Percentiles rank a stretch among this genome's conserved stretches.
Conservation (phyloP, 2,797 vertebrate genomes). For the Ispidina lecontei region DNA sequence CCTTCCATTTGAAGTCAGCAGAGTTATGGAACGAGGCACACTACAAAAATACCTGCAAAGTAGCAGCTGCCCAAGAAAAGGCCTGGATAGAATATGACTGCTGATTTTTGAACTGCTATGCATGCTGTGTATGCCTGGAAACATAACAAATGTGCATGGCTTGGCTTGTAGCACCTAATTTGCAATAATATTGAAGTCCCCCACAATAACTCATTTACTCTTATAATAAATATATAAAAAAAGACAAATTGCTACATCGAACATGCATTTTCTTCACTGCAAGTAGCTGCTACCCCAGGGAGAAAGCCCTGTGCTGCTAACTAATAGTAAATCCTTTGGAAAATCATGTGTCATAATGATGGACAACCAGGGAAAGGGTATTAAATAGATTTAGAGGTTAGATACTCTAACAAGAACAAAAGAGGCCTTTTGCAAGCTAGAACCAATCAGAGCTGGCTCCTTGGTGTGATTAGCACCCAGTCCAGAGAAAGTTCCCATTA, state of each 20-base stretch:
- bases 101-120: conserved; percentile 76
- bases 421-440: conserved; percentile 80
- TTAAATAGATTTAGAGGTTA: conserved; percentile 87
- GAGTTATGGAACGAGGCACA: conserved; percentile 35
- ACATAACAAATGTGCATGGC: conserved; percentile 81
- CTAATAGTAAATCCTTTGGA: conserved; percentile 86
- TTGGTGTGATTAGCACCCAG: conserved; percentile 67
- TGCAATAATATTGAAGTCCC: conserved; percentile 85
- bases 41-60: conserved; percentile 21
- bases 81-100: conserved; percentile 56
- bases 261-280: conserved; percentile 85
- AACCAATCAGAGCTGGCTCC: conserved; percentile 68
- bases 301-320: conserved; percentile 82
- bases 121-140: conserved; percentile 76
- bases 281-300: conserved; percentile 82
- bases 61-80: conserved; percentile 59
- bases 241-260: conserved; percentile 86
- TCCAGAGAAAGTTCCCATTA: conserved; percentile 67
- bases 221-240: conserved; percentile 88
- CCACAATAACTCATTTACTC: conserved; percentile 86
- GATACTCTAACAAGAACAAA: conserved; percentile 85
- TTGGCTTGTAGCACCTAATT: conserved; percentile 81
- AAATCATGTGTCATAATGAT: conserved; percentile 88
- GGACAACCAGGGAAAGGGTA: conserved; percentile 84
- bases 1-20: conserved; percentile 25